Evolutionary conservation across 2,797 vertebrate species (phyloP).

Genomic region (Bradypus variegatus): DNA sequence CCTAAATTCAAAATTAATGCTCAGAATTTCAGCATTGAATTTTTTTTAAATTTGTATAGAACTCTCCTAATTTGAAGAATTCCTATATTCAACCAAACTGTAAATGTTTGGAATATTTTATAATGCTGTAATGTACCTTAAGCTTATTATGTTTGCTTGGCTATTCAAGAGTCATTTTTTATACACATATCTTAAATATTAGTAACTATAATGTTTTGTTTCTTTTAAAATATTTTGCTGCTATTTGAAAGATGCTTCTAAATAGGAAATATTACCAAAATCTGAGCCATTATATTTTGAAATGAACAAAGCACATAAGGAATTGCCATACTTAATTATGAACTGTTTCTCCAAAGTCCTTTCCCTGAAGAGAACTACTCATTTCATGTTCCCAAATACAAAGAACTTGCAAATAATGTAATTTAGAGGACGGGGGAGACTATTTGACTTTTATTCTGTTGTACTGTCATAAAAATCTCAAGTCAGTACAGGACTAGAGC

Average conservation of each 20-base stretch:
- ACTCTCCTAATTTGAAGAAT: slow-evolving; percentile 39
- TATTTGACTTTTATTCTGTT: neutral
- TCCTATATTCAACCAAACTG: slow-evolving; percentile 27
- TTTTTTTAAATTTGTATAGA: slow-evolving; percentile 1
- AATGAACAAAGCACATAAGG: neutral
- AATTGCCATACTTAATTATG: neutral
- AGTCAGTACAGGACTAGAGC: neutral
- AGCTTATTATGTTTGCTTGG: neutral
- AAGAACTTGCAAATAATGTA: neutral
- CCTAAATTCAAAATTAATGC: slow-evolving; percentile 4
- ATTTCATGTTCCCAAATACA: neutral
- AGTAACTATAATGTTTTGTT: neutral
- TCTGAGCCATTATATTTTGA: slow-evolving; percentile 1
- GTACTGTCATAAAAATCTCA: neutral
- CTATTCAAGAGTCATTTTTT: neutral
- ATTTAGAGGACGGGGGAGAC: neutral
- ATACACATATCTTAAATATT: neutral
- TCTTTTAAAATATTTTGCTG: slow-evolving; percentile 25
- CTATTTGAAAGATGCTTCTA: neutral
- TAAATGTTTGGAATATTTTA: slow-evolving; percentile 16
- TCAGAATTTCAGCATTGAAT: neutral
- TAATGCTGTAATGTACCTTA: neutral
- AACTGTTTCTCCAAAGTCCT: neutral
- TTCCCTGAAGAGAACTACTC: neutral
- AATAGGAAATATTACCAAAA: neutral